A percentile compares a stretch with the other conserved stretches of the same genome.
Evolutionary conservation across 2,888 invertebrate species (phyloP).

Genomic region (Ariolimax columbianus): DNA sequence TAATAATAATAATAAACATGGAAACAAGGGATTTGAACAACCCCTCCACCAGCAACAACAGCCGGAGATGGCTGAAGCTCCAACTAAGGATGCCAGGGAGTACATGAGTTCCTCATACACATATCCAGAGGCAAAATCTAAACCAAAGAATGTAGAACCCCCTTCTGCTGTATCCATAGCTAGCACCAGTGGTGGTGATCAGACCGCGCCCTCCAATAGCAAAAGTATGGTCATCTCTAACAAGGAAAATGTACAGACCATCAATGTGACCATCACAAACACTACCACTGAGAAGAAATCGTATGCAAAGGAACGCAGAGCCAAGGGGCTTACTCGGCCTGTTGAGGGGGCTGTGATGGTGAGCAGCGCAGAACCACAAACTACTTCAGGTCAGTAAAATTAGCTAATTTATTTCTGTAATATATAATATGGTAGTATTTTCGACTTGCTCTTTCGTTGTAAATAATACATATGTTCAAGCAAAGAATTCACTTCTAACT

Average conservation of each 20-base stretch:
- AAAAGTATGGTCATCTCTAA: constrained; percentile 56
- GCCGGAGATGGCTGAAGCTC: constrained; percentile 24
- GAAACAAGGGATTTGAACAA: constrained; percentile 33
- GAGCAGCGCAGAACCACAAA: constrained; percentile 10
- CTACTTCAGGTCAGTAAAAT: constrained; percentile 8
- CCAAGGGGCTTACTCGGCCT: constrained; percentile 55
- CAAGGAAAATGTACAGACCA: constrained; percentile 59
- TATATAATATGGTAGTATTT: no score
- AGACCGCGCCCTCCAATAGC: neutral
- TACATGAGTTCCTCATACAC: constrained; percentile 43
- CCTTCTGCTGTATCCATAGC: neutral
- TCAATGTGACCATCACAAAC: constrained; percentile 60
- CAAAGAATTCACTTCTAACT: no score
- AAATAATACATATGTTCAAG: no score
- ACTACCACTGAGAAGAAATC: constrained; percentile 65
- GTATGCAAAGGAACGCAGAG: constrained; percentile 64
- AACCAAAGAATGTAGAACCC: neutral
- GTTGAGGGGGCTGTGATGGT: constrained; percentile 26
- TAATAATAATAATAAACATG: constrained; percentile 16
- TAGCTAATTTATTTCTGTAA: no score
- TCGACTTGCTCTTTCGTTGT: no score
- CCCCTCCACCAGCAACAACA: constrained; percentile 29
- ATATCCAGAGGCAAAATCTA: constrained; percentile 22
- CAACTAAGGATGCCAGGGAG: constrained; percentile 37
- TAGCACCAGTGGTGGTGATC: neutral